Evolutionary conservation across 2,113 vertebrate species (phyloP), one percentile per base, ranked within the genome.

Genomic region (Thinocorus orbignyianus): DNA sequence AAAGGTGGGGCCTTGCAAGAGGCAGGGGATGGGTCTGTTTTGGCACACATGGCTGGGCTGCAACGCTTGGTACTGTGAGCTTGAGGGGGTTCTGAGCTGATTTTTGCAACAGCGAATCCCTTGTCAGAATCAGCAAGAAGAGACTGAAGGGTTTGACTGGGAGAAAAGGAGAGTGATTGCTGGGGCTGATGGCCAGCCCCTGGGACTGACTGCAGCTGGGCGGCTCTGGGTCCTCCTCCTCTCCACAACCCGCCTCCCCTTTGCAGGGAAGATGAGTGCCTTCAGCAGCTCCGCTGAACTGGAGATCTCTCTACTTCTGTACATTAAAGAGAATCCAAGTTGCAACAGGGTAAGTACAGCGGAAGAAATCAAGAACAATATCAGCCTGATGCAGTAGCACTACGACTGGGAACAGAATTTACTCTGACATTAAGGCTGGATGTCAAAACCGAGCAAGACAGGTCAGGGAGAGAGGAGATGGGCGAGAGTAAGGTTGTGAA

Each of bases 1-100:
- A 87, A 94, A 96, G 93, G 96, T 96, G 92, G 92, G 73, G 88
- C 89, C 57, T 74, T 79, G n/a, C 70, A 95, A 84, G 62, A 93
- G 39, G 80, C 85, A 96, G 70, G 49, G 82, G 80, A 69, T 70
- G 73, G 83, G 93, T 88, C 94, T 77, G 41, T 51, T 95, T 58
- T 54, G 85, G 79, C 65, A 87, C 48, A 76, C 58, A 42, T 4
- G 35, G 35, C 57, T 61, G 58, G 39, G 54, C 82, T 86, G 51
- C 77, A 95, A 93, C 1, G 0, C 71, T 54, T 39, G 51, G 73
- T 84, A 65, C 85, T 86, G 33, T 24, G 41, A 41, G 70, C 44
- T 41, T 48, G 33, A 73, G 25, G 28, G 26, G 37, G 11, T 42
- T 90, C 49, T 30, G 54, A 71, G 51, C 2, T 93, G 48, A 74